A percentile compares a stretch with the other conserved stretches of the same genome.
Evolutionary conservation across 2,888 invertebrate species (phyloP).

Genomic region (Plemyria rubiginata): DNA sequence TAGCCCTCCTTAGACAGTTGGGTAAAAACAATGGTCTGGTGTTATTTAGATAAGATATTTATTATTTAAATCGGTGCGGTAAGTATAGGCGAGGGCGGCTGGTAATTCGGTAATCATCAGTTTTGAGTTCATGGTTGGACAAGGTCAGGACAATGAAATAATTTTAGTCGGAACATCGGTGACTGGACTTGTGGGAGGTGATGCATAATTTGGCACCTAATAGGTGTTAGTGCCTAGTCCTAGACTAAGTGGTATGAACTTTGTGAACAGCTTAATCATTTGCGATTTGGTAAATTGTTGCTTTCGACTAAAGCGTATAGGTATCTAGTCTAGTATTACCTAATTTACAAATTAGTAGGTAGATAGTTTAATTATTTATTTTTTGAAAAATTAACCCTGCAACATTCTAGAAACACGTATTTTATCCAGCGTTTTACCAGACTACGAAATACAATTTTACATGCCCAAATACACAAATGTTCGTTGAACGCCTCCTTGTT

Average conservation of each 20-base stretch:
- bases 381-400: no score
- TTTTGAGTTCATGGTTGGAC: slow-evolving; percentile 67
- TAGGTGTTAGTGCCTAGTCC: slow-evolving; percentile 23
- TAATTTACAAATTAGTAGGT: no score
- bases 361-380: no score
- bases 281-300: not conserved
- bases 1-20: slow-evolving; percentile 20
- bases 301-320: no score
- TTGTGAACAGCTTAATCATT: slow-evolving; percentile 13
- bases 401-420: no score
- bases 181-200: slow-evolving; percentile 22
- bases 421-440: no score
- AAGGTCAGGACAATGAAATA: slow-evolving; percentile 77
- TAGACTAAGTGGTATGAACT: slow-evolving; percentile 29
- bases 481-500: no score
- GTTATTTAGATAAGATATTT: slow-evolving; percentile 84
- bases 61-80: slow-evolving; percentile 82
- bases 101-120: slow-evolving; percentile 84
- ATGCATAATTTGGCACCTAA: slow-evolving; percentile 21
- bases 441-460: no score
- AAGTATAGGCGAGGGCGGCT: slow-evolving; percentile 76
- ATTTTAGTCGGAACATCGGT: slow-evolving; percentile 54
- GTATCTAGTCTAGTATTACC: no score
- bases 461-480: no score
- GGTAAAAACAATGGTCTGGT: slow-evolving; percentile 67